These are phyloP conservation scores for Branchellion lobata DNA, from an alignment of 2,888 invertebrate species.

Conservation along the genomic window DNA sequence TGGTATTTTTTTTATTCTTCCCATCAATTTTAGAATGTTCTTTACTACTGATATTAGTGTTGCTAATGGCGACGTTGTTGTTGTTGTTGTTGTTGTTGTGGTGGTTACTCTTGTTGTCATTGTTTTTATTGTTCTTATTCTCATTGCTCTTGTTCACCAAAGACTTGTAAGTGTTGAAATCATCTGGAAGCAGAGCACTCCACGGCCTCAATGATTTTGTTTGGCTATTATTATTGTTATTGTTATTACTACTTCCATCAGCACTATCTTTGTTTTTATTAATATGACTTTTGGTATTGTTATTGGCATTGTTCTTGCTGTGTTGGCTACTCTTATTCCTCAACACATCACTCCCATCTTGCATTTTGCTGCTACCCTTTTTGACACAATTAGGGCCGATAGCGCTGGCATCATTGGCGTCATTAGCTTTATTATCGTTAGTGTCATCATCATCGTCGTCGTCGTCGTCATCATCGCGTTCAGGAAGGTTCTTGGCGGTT, in stretches of 20 bases:
- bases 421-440: too few relatives aligned
- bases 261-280: not conserved
- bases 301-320: not conserved
- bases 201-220: conserved; percentile 30
- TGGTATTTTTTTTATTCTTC: not conserved
- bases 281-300: not conserved
- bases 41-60: not conserved
- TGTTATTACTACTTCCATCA: not conserved
- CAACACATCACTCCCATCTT: not conserved
- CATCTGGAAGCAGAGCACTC: conserved; percentile 42
- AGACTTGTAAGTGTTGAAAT: conserved; percentile 25
- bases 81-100: not conserved
- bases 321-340: not conserved
- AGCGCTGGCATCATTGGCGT: too few relatives aligned
- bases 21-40: too few relatives aligned
- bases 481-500: not conserved
- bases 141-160: not conserved
- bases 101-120: not conserved
- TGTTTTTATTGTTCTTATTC: not conserved
- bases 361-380: not conserved
- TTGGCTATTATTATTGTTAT: not conserved
- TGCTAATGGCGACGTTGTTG: not conserved
- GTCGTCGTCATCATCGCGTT: not conserved
- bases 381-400: too few relatives aligned
- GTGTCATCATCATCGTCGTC: not conserved